Evolutionary conservation across 2,888 invertebrate genomes (phyloP), one percentile per base, ranked within the genome.

Genomic region (Diploptera punctata): DNA sequence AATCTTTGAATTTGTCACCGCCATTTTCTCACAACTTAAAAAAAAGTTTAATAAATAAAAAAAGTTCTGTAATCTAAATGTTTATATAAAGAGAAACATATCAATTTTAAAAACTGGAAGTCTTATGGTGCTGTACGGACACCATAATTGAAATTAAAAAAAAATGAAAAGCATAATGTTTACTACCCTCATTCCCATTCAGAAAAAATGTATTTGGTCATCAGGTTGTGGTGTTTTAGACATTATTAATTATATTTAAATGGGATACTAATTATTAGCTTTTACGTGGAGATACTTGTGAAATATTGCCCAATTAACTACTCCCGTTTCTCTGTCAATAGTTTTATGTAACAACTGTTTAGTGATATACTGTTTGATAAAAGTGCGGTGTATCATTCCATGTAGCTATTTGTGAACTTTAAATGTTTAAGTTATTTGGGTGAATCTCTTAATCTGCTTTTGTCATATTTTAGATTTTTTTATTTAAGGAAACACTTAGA

Each of bases 1-100:
- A 72, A 72, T 69, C 69, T 71, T 57, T 47, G 44, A 61, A 62
- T 71, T 44, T 69, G 61, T 73, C 67, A 68, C 72, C 61, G 70
- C 67, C 49, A 67, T 57, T 65, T 69, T 47, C 47, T 69, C 65
- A 65, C 44, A 47, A 65, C 65, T 65, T 65, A n/a, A 65, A 47
- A 65, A 65, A 26, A 9, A 65, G 19, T 21, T 16, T 26, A 26
- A 5, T 47, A 24, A 2, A 16, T n/a, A 57, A 57, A 57, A 29
- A n/a, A n/a, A 19, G 16, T 65, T 18, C 21, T 65, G 26, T 47
- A 57, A 43, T 60, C 60, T 69, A 57, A 60, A 43, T 69, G 69
- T 69, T 69, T 57, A 26, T 69, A 60, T 69, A 44, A 67, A 26
- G 67, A 62, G 38, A 71, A 67, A 71, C 71, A 71, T 71, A 71